These are phyloP conservation scores for Myodes glareolus DNA, from an alignment of 2,113 vertebrate genomes.

Conservation along the genomic window DNA sequence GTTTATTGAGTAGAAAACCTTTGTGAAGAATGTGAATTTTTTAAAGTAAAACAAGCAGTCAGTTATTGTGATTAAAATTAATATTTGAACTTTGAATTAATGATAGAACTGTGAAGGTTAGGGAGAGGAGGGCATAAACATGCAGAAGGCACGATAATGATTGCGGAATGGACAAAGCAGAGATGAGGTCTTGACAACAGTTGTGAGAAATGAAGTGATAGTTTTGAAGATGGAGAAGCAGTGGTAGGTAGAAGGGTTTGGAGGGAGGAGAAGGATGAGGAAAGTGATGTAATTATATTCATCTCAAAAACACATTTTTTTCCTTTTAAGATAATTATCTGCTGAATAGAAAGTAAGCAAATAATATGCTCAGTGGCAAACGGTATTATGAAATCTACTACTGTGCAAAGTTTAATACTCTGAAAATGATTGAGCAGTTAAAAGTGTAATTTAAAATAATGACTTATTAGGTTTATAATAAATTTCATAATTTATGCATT, in stretches of 20 bases:
- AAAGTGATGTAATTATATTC: not conserved
- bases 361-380: not conserved
- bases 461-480: not conserved
- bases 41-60: not conserved
- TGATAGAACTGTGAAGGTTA: not conserved
- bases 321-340: not conserved
- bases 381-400: not conserved
- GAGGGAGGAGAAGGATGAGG: not conserved
- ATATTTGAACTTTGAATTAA: no score
- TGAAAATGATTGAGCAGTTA: not conserved
- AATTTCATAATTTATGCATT: not conserved
- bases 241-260: not conserved
- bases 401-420: not conserved
- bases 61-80: constrained; percentile 10
- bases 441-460: not conserved
- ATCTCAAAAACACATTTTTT: not conserved
- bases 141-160: not conserved
- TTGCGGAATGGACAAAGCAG: not conserved
- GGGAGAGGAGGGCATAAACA: not conserved
- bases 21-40: not conserved
- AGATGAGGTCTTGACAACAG: not conserved
- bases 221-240: not conserved
- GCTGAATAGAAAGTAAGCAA: not conserved
- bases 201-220: no score
- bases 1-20: not conserved